A percentile compares a stretch with the other conserved stretches of the same genome.
Conservation (phyloP, 2,888 invertebrate genomes). For the Drosophila subquinaria region DNA sequence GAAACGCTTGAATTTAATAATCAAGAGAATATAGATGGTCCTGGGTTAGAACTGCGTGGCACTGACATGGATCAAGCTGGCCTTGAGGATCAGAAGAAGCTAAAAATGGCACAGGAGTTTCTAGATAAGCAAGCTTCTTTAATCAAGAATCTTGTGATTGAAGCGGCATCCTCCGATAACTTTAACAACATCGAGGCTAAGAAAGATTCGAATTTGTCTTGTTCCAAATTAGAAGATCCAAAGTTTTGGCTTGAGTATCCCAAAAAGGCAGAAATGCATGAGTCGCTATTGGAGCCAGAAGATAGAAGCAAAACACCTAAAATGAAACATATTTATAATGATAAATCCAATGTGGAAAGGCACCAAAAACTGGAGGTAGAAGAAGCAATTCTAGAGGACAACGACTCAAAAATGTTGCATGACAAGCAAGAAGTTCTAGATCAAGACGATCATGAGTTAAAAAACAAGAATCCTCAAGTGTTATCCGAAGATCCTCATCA, state of each 20-base stretch:
- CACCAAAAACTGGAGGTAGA: background rate
- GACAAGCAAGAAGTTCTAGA: background rate
- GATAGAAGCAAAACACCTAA: background rate
- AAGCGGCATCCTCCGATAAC: background rate
- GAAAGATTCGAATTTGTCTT: background rate
- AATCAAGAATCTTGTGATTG: constrained; percentile 3
- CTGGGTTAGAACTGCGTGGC: background rate
- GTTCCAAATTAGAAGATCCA: constrained; percentile 1
- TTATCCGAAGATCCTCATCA: background rate
- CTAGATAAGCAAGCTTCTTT: constrained; percentile 4
- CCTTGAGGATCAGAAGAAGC: constrained; percentile 5
- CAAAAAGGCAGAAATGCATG: background rate
- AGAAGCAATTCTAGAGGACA: no score
- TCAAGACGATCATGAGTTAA: background rate
- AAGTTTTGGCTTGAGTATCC: background rate
- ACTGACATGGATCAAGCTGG: background rate
- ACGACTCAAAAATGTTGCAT: background rate
- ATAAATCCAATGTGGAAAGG: background rate
- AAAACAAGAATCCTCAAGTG: background rate
- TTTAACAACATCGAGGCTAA: background rate
- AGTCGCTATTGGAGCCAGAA: background rate
- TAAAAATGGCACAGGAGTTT: background rate
- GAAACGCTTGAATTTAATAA: background rate
- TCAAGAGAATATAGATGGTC: background rate
- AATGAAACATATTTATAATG: background rate